Evolutionary conservation across 2,888 invertebrate species (phyloP).

Genomic region (Heterodera filipjevi): DNA sequence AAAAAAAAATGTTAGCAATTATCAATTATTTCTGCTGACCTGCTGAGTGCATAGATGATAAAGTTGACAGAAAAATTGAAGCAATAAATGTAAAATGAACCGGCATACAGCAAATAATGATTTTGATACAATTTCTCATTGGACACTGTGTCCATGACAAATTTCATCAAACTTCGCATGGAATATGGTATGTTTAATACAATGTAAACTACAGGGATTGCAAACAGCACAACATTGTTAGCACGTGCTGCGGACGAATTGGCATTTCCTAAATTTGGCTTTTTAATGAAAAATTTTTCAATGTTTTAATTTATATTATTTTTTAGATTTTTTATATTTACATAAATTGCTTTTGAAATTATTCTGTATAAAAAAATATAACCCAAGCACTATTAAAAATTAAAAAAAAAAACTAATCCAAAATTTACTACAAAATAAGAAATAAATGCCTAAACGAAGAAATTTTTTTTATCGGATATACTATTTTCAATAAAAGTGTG

Average conservation of each 20-base stretch:
- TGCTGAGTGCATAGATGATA: slow-evolving; percentile 9
- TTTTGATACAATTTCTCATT: neutral
- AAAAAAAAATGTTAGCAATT: too few species aligned
- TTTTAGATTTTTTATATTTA: too few species aligned
- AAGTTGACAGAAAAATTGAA: slow-evolving; percentile 5
- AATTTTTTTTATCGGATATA: too few species aligned
- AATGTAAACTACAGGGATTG: slow-evolving; percentile 1
- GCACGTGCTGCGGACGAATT: neutral
- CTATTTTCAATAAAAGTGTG: too few species aligned
- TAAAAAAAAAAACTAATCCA: too few species aligned
- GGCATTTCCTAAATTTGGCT: neutral
- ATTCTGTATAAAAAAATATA: too few species aligned
- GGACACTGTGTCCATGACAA: slow-evolving; percentile 9
- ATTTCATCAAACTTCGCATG: slow-evolving; percentile 9
- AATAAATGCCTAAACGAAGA: too few species aligned
- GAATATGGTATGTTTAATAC: neutral
- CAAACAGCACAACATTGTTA: neutral
- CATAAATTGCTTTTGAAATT: too few species aligned
- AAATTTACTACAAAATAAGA: too few species aligned
- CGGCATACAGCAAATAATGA: slow-evolving; percentile 5
- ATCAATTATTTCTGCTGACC: neutral
- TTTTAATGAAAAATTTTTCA: too few species aligned
- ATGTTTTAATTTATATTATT: too few species aligned
- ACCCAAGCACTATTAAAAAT: too few species aligned
- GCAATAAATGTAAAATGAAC: slow-evolving; percentile 10